Conservation (phyloP, 2,888 invertebrate genomes). For the Callyntrura guangdongensis region DNA sequence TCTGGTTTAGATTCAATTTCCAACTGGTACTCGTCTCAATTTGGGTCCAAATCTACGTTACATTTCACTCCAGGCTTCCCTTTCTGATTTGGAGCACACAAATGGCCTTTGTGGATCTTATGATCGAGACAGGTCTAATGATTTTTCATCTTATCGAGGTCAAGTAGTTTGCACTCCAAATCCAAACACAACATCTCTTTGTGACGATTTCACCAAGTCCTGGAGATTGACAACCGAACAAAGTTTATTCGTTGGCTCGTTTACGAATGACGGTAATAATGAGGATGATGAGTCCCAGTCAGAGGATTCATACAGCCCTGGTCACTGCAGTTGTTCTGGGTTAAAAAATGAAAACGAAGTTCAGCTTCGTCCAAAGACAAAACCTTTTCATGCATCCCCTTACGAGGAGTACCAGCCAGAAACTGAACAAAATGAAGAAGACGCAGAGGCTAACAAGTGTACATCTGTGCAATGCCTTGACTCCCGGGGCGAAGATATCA, state of each 20-base stretch:
- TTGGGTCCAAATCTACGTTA: conserved; percentile 84
- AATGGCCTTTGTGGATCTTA: conserved; percentile 85
- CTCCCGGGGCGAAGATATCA: conserved; percentile 83
- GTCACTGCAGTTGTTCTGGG: conserved; percentile 84
- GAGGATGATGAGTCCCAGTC: conserved; percentile 77
- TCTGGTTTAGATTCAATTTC: conserved; percentile 83
- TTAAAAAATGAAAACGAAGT: conserved; percentile 80
- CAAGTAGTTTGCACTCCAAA: conserved; percentile 82
- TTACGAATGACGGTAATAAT: conserved; percentile 81
- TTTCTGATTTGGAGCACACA: conserved; percentile 84
- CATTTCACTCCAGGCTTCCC: conserved; percentile 84
- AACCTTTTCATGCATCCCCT: conserved; percentile 78
- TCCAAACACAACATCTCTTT: conserved; percentile 75
- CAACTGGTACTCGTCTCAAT: conserved; percentile 84
- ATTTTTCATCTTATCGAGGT: conserved; percentile 83
- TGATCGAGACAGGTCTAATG: conserved; percentile 84
- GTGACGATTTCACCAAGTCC: conserved; percentile 83
- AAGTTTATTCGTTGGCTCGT: conserved; percentile 83
- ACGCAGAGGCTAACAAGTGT: conserved; percentile 80
- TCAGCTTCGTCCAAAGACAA: conserved; percentile 80
- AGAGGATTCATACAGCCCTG: conserved; percentile 80
- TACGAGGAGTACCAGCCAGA: conserved; percentile 84
- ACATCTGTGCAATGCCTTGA: conserved; percentile 82
- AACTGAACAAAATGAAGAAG: conserved; percentile 80
- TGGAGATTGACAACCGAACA: conserved; percentile 84